A percentile compares a stretch with the other conserved stretches of the same genome.
These are phyloP conservation scores for Eclectus roratus DNA, from an alignment of 2,113 vertebrate species.

Conservation along the genomic window DNA sequence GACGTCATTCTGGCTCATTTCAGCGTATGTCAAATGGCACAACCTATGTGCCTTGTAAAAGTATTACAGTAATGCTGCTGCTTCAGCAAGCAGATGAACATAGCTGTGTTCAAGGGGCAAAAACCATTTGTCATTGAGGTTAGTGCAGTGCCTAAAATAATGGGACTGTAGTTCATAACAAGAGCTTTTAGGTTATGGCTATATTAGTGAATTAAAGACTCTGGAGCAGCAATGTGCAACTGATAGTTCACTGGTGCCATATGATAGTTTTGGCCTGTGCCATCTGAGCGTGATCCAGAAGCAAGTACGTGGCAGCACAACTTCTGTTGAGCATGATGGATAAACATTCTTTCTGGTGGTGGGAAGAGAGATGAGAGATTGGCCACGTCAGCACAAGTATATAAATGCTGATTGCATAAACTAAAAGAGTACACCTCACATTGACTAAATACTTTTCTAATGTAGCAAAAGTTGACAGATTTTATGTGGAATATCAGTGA, in stretches of 20 bases:
- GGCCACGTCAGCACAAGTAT: fast-evolving
- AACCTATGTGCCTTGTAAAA: neutral
- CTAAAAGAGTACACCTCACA: neutral
- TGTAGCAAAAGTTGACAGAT: neutral
- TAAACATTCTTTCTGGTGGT: neutral
- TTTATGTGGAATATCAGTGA: neutral
- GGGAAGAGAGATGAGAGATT: neutral
- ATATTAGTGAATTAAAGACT: neutral
- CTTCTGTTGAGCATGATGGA: neutral
- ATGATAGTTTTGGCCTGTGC: neutral
- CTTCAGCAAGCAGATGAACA: neutral
- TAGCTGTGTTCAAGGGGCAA: neutral
- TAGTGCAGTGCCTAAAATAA: neutral
- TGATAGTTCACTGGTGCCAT: neutral
- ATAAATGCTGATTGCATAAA: neutral
- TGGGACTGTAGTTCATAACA: neutral
- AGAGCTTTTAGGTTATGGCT: neutral
- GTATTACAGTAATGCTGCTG: fast-evolving
- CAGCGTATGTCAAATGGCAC: neutral
- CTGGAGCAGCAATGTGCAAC: neutral
- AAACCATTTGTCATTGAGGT: neutral
- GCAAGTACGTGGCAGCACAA: neutral
- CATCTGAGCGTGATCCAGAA: neutral
- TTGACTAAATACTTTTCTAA: neutral
- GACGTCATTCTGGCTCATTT: neutral